Evolutionary conservation across 1,140 invertebrate species (phyloP).

Genomic region (Zaprionus camerounensis): DNA sequence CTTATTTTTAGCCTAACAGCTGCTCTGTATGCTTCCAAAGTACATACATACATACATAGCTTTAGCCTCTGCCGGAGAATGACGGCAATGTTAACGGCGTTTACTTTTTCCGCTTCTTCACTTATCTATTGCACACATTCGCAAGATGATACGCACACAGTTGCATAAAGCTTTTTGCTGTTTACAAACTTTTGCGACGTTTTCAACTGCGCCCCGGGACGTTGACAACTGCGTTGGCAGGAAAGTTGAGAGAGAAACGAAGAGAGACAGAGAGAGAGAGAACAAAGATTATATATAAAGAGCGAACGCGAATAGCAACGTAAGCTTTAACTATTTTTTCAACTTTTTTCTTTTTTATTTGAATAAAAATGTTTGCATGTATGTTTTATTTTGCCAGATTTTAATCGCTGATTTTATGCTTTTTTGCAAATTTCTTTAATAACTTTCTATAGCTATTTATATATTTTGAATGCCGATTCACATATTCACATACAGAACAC

Average conservation of each 20-base stretch:
- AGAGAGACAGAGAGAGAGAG: conserved; percentile 5
- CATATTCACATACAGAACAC: conserved; percentile 15
- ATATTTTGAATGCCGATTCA: conserved; percentile 53
- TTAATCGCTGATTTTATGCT: conserved; percentile 38
- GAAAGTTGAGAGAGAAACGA: conserved; percentile 22
- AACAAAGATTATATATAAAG: neutral
- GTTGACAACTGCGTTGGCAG: conserved; percentile 37
- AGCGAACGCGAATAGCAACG: conserved; percentile 45
- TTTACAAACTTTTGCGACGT: conserved; percentile 82
- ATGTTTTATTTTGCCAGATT: conserved; percentile 42
- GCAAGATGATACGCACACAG: conserved; percentile 39
- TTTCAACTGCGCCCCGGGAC: conserved; percentile 73
- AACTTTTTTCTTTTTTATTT: conserved; percentile 13
- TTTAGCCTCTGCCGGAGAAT: conserved; percentile 26
- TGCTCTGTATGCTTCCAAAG: conserved; percentile 32
- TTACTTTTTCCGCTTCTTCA: conserved; percentile 54
- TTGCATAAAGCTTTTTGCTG: conserved; percentile 65
- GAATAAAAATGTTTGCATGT: conserved; percentile 6
- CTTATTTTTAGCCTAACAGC: conserved; percentile 58
- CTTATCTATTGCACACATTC: conserved; percentile 60
- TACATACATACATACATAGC: neutral
- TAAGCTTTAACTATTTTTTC: conserved; percentile 76
- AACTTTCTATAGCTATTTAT: conserved; percentile 82
- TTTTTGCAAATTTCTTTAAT: conserved; percentile 69
- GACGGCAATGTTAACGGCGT: conserved; percentile 21